Conservation (phyloP, 2,888 invertebrate genomes). For the Xestia c-nigrum region DNA sequence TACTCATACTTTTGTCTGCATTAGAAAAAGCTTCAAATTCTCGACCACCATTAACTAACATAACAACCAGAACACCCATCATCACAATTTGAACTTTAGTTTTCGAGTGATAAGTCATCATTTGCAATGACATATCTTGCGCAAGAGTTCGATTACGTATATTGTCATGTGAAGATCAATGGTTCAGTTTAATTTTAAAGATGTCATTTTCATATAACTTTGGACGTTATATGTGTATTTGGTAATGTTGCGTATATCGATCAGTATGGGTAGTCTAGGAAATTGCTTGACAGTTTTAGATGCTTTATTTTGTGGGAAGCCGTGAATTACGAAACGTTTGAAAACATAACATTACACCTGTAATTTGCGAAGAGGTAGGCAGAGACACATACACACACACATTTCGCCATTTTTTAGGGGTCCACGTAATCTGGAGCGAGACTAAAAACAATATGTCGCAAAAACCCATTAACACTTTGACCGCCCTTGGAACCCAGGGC, state of each 20-base stretch:
- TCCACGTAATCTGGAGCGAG: neutral
- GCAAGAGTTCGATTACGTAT: conserved; percentile 39
- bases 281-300: conserved; percentile 17
- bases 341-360: neutral
- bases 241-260: conserved; percentile 39
- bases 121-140: conserved; percentile 29
- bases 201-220: conserved; percentile 35
- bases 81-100: conserved; percentile 36
- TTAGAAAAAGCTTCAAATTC: neutral
- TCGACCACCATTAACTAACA: neutral
- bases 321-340: neutral
- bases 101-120: conserved; percentile 21
- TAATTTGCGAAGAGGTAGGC: neutral
- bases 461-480: neutral
- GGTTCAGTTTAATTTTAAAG: conserved; percentile 19
- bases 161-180: conserved; percentile 54
- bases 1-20: neutral
- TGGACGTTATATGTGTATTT: conserved; percentile 8
- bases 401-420: too few relatives aligned
- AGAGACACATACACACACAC: neutral
- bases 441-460: neutral
- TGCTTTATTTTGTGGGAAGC: neutral
- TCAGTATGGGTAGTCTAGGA: neutral
- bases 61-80: neutral
- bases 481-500: neutral